These are phyloP conservation scores for Macrotrachela quadricornifera DNA, from an alignment of 1,140 invertebrate species.

Conservation along the genomic window DNA sequence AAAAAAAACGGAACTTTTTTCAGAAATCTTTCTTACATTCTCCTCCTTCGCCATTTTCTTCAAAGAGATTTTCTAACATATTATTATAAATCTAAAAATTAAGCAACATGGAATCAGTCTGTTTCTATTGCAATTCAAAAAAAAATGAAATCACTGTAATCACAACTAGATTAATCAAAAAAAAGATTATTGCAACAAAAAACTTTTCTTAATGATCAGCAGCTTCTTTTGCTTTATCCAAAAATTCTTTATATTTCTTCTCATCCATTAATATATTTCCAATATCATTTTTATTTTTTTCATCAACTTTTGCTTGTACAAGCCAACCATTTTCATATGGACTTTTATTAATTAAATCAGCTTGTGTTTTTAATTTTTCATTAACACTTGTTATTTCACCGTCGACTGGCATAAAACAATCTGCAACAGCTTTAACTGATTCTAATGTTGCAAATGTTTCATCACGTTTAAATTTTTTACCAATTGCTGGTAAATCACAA, in stretches of 20 bases:
- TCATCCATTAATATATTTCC: constrained; percentile 2
- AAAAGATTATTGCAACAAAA: no score
- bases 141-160: no score
- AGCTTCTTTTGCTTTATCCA: no score
- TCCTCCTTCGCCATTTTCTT: no score
- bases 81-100: no score
- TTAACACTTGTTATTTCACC: constrained; percentile 5
- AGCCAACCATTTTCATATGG: constrained; percentile 5
- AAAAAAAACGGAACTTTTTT: no score
- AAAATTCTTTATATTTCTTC: constrained; percentile 8
- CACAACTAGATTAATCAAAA: no score
- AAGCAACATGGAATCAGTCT: no score
- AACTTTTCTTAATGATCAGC: no score
- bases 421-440: constrained; percentile 8
- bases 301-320: background rate
- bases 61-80: no score
- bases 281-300: background rate
- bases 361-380: background rate
- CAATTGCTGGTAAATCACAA: constrained; percentile 5
- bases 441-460: constrained; percentile 7
- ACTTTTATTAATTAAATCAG: background rate
- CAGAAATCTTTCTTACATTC: no score
- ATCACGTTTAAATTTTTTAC: background rate
- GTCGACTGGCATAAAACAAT: constrained; percentile 1
- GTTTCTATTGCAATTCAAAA: no score